Conservation (phyloP, 2,797 vertebrate species). For the Enteromius unitaeniatus region DNA sequence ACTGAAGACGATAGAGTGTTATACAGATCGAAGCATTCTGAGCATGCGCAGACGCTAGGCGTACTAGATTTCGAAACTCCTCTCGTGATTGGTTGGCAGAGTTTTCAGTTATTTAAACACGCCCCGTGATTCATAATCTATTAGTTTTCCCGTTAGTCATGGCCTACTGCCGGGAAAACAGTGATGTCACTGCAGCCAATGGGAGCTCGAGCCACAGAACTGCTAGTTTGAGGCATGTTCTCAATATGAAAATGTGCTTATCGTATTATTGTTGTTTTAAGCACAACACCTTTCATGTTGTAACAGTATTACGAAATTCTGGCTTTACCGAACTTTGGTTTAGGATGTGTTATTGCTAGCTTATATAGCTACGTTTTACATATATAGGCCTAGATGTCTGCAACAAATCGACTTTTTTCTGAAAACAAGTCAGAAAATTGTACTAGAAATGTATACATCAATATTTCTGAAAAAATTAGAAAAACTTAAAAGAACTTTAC, state of each 20-base stretch:
- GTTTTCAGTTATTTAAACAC: conserved; percentile 45
- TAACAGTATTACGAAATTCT: background rate
- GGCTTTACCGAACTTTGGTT: background rate
- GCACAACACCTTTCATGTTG: background rate
- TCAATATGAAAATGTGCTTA: background rate
- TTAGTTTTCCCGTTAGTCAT: conserved; percentile 63
- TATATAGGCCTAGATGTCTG: background rate
- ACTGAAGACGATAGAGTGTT: background rate
- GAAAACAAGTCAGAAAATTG: background rate
- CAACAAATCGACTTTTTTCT: background rate
- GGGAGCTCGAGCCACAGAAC: background rate
- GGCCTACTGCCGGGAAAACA: conserved; percentile 57
- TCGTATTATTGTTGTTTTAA: background rate
- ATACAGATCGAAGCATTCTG: conserved; percentile 5
- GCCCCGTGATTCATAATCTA: conserved; percentile 44
- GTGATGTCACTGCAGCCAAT: conserved; percentile 12
- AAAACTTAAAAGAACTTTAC: too few relatives aligned
- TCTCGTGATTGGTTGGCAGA: conserved; percentile 41
- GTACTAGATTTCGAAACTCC: background rate
- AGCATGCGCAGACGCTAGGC: background rate
- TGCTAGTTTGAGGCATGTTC: background rate
- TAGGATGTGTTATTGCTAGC: background rate
- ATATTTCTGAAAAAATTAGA: too few relatives aligned
- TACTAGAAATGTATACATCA: too few relatives aligned
- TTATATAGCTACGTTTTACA: background rate